phyloP scores from a whole-genome alignment of 2,113 vertebrate species.

The Brachyistius frenatus region DNA sequence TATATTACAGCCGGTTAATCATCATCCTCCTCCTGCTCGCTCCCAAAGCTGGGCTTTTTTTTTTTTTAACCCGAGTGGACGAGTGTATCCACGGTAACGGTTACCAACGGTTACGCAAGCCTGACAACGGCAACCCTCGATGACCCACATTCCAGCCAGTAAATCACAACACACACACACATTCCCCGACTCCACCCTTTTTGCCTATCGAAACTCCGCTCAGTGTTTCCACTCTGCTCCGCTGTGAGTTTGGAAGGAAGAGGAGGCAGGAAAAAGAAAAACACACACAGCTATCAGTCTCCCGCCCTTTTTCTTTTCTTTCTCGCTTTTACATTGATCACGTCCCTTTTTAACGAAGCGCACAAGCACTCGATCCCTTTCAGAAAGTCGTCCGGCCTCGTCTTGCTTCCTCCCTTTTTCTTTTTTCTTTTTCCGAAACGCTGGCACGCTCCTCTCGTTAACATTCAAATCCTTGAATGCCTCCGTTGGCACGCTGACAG shows the following conservation, averaged over 20 bases:
- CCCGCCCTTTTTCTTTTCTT: not conserved
- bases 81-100: constrained; percentile 73
- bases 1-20: constrained; percentile 37
- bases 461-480: not conserved
- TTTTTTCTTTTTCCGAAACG: not conserved
- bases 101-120: constrained; percentile 72
- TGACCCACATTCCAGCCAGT: constrained; percentile 80
- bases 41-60: constrained; percentile 33
- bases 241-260: constrained; percentile 5
- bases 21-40: constrained; percentile 20
- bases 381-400: not conserved
- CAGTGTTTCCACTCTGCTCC: constrained; percentile 54
- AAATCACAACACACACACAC: constrained; percentile 69
- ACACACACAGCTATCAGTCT: not conserved
- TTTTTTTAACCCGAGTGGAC: constrained; percentile 58
- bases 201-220: constrained; percentile 69
- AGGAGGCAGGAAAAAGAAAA: not conserved
- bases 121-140: constrained; percentile 55
- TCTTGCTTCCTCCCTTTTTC: not conserved
- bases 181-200: constrained; percentile 66
- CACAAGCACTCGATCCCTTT: not conserved
- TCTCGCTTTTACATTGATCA: not conserved
- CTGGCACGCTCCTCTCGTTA: not conserved
- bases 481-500: constrained; percentile 1
- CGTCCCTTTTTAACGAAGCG: not conserved